Evolutionary conservation across 1,140 invertebrate species (phyloP), one percentile per base, ranked within the genome.

Genomic region (Bicyclus anynana): DNA sequence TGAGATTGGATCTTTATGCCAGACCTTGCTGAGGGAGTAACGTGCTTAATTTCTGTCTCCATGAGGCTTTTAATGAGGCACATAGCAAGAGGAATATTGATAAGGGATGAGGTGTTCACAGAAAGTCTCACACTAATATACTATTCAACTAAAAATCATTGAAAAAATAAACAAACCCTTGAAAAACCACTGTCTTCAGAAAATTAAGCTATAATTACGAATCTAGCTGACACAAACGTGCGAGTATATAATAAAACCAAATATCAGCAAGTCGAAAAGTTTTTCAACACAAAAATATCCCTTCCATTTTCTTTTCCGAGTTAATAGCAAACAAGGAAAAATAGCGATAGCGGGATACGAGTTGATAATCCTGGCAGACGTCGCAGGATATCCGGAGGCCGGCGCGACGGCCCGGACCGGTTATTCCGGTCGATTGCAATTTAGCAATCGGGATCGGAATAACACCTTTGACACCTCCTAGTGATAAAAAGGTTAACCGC

Each of bases 351-450:
- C 18, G 37, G 53, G 29, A 53, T 50, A 69, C 71, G 67, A 65
- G 74, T 77, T 75, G 75, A 81, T 80, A 80, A 80, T 77, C 74
- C 67, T 66, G 77, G 68, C 73, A 77, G 79, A 70, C 61, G 66
- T 68, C 58, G 29, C 56, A 65, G 67, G 69, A 77, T 53, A 62
- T 84, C 77, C 77, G 79, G 65, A 62, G 62, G 67, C 66, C 66
- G 56, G 57, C 65, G 67, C 56, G 63, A 68, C 72, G 61, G 58
- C 60, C 66, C 71, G 70, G 65, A 67, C 67, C 66, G 66, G 67
- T 54, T 47, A 48, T 63, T 56, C 62, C 54, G 69, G 38, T 20
- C 23, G 17, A 27, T 50, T 27, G 14, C 29, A 23, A 50, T 20
- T 29, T 2, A 35, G 18, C 48, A 50, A 50, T 50, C 48, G 26